Conservation (phyloP, 2,888 invertebrate species). For the Scaptomyza tumidula region DNA sequence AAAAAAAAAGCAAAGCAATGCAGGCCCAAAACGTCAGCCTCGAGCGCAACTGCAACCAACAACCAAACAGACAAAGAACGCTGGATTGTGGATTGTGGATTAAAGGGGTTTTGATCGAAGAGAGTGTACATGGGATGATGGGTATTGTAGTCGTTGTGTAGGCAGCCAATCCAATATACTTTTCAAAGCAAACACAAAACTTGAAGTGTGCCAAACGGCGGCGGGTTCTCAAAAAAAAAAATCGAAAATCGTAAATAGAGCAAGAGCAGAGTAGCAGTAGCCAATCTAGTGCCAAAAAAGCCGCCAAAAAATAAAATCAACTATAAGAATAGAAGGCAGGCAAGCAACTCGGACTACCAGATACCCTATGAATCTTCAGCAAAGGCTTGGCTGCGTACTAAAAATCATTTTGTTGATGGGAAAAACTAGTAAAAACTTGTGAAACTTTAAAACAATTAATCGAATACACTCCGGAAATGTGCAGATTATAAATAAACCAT, state of each 20-base stretch:
- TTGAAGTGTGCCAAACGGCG: constrained; percentile 55
- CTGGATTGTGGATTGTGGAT: not conserved
- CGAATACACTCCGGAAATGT: too few species aligned
- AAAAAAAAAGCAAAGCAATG: constrained; percentile 25
- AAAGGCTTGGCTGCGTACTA: not conserved
- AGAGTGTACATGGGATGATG: not conserved
- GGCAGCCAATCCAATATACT: constrained; percentile 77
- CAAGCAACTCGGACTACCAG: not conserved
- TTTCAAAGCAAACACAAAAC: constrained; percentile 75
- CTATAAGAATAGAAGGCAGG: not conserved
- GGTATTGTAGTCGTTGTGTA: not conserved
- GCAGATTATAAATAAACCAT: too few species aligned
- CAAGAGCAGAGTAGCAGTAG: constrained; percentile 21
- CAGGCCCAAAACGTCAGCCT: constrained; percentile 54
- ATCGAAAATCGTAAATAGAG: constrained; percentile 42
- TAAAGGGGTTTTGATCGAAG: not conserved
- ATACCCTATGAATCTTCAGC: constrained; percentile 9
- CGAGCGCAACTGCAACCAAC: constrained; percentile 28
- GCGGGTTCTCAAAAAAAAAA: constrained; percentile 4
- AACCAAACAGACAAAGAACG: constrained; percentile 1
- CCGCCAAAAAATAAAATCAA: constrained; percentile 30
- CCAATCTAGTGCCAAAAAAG: constrained; percentile 58
- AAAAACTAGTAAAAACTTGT: too few species aligned
- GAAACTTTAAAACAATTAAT: too few species aligned
- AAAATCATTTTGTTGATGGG: too few species aligned